A percentile compares a stretch with the other conserved stretches of the same genome.
Conservation (phyloP, 2,113 vertebrate species). For the Talpa occidentalis region DNA sequence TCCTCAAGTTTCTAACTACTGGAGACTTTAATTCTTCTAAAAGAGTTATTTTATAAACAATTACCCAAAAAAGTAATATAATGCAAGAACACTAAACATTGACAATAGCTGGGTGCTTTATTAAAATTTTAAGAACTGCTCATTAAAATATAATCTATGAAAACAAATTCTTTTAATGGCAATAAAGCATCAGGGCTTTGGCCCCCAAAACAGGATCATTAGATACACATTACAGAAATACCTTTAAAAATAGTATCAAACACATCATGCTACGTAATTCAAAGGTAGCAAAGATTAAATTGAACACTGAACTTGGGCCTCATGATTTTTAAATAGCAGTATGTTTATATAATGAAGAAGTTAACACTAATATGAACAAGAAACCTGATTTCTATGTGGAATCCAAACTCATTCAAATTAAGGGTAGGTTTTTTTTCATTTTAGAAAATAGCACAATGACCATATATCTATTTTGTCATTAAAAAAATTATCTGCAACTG, state of each 20-base stretch:
- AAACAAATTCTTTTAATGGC: background rate
- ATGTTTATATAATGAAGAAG: background rate
- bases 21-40: background rate
- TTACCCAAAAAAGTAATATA: background rate
- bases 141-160: background rate
- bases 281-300: conserved; percentile 27
- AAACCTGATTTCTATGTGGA: background rate
- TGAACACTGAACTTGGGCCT: background rate
- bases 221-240: background rate
- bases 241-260: conserved; percentile 13
- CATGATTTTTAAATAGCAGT: background rate
- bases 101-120: background rate
- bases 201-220: background rate
- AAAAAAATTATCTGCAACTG: background rate
- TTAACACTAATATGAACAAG: background rate
- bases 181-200: background rate
- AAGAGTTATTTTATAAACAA: conserved; percentile 28
- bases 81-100: conserved; percentile 17
- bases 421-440: conserved; percentile 21
- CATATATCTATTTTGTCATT: background rate
- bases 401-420: background rate
- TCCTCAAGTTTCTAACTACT: conserved; percentile 26
- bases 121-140: background rate
- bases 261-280: background rate
- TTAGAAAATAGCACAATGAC: conserved; percentile 17